phyloP scores from a whole-genome alignment of 2,888 invertebrate species.

The Coelopa pilipes region DNA sequence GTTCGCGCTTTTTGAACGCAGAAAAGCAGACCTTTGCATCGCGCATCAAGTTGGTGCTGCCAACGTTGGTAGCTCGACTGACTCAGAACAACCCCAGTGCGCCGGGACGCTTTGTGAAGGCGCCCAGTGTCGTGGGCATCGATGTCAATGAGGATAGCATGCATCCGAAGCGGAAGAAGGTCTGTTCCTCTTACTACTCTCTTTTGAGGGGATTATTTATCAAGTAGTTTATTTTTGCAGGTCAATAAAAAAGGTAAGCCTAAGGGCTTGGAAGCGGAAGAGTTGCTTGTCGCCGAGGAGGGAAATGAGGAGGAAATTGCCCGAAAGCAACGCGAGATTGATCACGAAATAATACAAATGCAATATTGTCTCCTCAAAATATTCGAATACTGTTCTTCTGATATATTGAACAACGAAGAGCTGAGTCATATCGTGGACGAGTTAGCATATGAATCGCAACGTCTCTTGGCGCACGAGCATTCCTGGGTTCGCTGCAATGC shows the following conservation, averaged over 20 bases:
- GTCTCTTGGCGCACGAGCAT: constrained; percentile 82
- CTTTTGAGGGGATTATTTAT: neutral
- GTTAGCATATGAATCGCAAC: constrained; percentile 75
- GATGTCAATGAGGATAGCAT: constrained; percentile 36
- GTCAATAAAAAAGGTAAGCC: neutral
- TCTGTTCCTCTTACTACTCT: neutral
- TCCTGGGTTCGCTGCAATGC: constrained; percentile 86
- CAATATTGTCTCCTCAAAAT: constrained; percentile 78
- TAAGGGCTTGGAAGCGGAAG: constrained; percentile 27
- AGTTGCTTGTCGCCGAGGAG: constrained; percentile 42
- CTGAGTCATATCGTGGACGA: constrained; percentile 67
- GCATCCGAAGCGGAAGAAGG: constrained; percentile 37
- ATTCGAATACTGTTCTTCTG: constrained; percentile 72
- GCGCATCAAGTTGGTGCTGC: constrained; percentile 72
- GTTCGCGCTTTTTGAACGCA: constrained; percentile 81
- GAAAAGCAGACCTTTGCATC: constrained; percentile 78
- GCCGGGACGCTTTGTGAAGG: constrained; percentile 73
- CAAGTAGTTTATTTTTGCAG: neutral
- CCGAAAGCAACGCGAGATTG: constrained; percentile 73
- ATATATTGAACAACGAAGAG: constrained; percentile 67
- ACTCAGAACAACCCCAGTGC: constrained; percentile 66
- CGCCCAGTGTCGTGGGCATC: constrained; percentile 63
- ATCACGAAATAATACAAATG: constrained; percentile 81
- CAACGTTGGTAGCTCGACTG: constrained; percentile 70
- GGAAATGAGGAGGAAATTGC: constrained; percentile 54